Conservation (phyloP, 1,140 invertebrate genomes). For the Acarapis woodi region DNA sequence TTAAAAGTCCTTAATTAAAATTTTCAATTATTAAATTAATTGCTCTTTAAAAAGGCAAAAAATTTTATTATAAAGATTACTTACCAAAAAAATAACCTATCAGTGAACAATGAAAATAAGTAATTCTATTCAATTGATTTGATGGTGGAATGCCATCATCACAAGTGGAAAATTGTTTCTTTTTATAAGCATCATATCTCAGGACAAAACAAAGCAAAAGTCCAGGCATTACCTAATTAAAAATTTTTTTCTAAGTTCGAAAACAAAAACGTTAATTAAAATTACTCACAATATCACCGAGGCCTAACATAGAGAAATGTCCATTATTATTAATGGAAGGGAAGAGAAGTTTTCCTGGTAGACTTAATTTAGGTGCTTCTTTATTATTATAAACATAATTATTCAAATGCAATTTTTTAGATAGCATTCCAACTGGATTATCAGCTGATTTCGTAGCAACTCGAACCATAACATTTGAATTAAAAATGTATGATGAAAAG, state of each 20-base stretch:
- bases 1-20: constrained; percentile 1
- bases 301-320: constrained; percentile 84
- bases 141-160: constrained; percentile 49
- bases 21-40: background rate
- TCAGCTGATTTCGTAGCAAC: constrained; percentile 68
- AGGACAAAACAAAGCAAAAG: constrained; percentile 78
- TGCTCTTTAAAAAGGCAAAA: background rate
- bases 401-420: constrained; percentile 59
- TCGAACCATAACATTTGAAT: constrained; percentile 90
- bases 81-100: constrained; percentile 69
- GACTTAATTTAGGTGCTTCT: constrained; percentile 69
- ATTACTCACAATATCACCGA: constrained; percentile 59
- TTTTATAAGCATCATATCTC: constrained; percentile 80
- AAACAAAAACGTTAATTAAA: background rate
- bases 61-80: constrained; percentile 4
- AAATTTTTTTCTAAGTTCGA: background rate
- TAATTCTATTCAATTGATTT: constrained; percentile 30
- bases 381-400: constrained; percentile 40
- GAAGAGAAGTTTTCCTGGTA: constrained; percentile 87
- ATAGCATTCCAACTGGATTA: constrained; percentile 70
- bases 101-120: constrained; percentile 86
- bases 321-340: constrained; percentile 73
- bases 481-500: constrained; percentile 93
- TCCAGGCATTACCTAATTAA: constrained; percentile 69
- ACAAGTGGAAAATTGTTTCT: constrained; percentile 21